Evolutionary conservation across 2,888 invertebrate species (phyloP), one percentile per base, ranked within the genome.

Genomic region (Elegia similella): DNA sequence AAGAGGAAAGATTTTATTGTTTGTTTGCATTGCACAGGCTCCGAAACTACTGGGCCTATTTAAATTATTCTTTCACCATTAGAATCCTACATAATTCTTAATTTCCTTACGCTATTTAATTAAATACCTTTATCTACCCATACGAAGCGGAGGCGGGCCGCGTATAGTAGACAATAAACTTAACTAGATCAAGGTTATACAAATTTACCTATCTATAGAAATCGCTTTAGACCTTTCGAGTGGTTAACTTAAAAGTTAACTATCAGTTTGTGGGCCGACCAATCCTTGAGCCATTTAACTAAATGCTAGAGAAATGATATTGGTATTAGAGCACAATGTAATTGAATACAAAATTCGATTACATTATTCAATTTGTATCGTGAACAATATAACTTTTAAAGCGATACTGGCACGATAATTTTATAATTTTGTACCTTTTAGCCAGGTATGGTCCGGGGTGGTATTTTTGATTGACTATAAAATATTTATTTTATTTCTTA

Each of bases 101-200:
- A n/a, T n/a, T n/a, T n/a, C n/a, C n/a, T n/a, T n/a, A n/a, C n/a
- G n/a, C n/a, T n/a, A n/a, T n/a, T n/a, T n/a, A n/a, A n/a, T n/a
- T n/a, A n/a, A n/a, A n/a, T n/a, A n/a, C n/a, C n/a, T n/a, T n/a
- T n/a, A n/a, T n/a, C n/a, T n/a, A n/a, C n/a, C n/a, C n/a, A n/a
- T n/a, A n/a, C n/a, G n/a, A n/a, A n/a, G n/a, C n/a, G n/a, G n/a
- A n/a, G n/a, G n/a, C n/a, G n/a, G n/a, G n/a, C n/a, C 13, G 10
- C 7, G 13, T 43, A 23, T 47, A 47, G n/a, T n/a, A n/a, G n/a
- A 50, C 48, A 48, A 50, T 55, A 44, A 29, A 30, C 13, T 48
- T 54, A 60, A 55, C 55, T 58, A 55, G 58, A 58, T 57, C 61
- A 61, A 61, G 61, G 61, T 54, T 52, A 47, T 42, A 43, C 42